Percentiles rank a stretch among this genome's conserved stretches.
These are phyloP conservation scores for Cichlasoma orientale DNA, from an alignment of 2,797 vertebrate species.

Conservation along the genomic window DNA sequence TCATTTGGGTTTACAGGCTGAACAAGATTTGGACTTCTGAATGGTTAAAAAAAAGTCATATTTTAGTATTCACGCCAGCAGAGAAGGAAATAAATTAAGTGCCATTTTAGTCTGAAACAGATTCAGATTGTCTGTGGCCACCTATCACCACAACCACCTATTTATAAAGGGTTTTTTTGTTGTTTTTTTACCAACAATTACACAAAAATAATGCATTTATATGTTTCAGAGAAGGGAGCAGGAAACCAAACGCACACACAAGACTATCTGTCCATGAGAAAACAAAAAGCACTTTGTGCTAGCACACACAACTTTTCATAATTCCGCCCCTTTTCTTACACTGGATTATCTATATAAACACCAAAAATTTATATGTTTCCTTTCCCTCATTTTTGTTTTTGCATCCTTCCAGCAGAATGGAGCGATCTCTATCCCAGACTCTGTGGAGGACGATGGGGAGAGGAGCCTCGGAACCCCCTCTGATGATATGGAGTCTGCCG, in stretches of 20 bases:
- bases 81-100: not conserved
- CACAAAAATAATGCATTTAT: not conserved
- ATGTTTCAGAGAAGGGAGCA: not conserved
- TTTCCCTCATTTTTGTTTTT: not conserved
- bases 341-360: not conserved
- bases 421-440: conserved; percentile 68
- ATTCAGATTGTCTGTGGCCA: not conserved
- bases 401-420: conserved; percentile 66
- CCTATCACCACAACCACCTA: not conserved
- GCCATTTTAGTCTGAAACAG: not conserved
- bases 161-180: not conserved
- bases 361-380: not conserved
- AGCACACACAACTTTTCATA: not conserved
- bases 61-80: not conserved
- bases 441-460: conserved; percentile 80
- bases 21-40: conserved; percentile 17
- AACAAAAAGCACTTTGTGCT: not conserved
- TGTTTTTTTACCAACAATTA: not conserved
- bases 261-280: not conserved
- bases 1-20: conserved; percentile 43
- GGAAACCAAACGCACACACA: not conserved
- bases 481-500: conserved; percentile 83
- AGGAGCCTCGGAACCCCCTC: conserved; percentile 80
- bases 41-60: not conserved
- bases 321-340: not conserved